Conservation (phyloP, 2,797 vertebrate genomes). For the Paedocypris micromegethes region DNA sequence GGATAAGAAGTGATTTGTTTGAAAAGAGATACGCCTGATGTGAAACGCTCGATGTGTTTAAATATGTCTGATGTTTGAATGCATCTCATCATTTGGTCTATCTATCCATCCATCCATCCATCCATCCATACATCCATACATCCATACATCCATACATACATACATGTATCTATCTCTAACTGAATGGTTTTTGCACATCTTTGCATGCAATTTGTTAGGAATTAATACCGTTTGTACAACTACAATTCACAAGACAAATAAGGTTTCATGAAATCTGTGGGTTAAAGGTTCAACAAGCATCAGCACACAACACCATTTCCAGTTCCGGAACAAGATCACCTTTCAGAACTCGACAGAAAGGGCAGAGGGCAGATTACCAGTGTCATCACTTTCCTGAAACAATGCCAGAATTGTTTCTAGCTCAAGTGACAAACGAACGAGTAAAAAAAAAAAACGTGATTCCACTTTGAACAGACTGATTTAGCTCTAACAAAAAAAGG, state of each 20-base stretch:
- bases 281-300: conserved; percentile 5
- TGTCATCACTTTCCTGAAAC: neutral
- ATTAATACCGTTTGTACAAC: too few relatives aligned
- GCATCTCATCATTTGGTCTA: too few relatives aligned
- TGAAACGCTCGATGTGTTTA: too few relatives aligned
- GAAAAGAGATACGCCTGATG: too few relatives aligned
- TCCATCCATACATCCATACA: too few relatives aligned
- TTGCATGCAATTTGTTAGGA: too few relatives aligned
- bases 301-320: conserved; percentile 5
- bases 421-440: neutral
- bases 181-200: too few relatives aligned
- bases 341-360: conserved; percentile 1
- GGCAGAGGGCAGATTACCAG: neutral
- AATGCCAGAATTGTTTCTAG: neutral
- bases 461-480: neutral
- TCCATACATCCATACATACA: too few relatives aligned
- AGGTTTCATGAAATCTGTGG: neutral
- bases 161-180: too few relatives aligned
- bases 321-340: neutral
- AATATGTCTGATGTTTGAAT: too few relatives aligned
- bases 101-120: too few relatives aligned
- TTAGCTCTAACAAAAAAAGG: conserved; percentile 6
- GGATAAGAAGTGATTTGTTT: too few relatives aligned
- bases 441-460: neutral
- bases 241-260: neutral